Evolutionary conservation across 2,888 invertebrate species (phyloP).

Genomic region (Macrosoma leucophasiata): DNA sequence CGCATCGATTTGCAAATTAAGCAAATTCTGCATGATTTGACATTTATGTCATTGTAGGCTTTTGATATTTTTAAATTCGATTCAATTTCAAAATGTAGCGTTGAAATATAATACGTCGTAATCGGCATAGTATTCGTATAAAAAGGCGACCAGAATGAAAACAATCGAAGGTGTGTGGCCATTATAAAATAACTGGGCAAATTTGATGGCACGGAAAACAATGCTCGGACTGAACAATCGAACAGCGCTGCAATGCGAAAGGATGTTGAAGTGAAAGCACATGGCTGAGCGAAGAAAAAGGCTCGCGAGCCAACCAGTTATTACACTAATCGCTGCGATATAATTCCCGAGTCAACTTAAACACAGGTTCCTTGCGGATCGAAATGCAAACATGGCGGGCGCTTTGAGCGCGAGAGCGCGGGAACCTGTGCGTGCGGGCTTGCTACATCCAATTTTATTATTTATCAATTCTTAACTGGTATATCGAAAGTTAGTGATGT

Average conservation of each 20-base stretch:
- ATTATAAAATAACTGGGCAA: constrained; percentile 51
- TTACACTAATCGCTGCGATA: constrained; percentile 76
- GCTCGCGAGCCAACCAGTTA: constrained; percentile 68
- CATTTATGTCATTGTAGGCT: too few species aligned
- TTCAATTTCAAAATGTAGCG: too few species aligned
- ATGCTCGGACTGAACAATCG: constrained; percentile 62
- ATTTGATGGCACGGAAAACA: constrained; percentile 62
- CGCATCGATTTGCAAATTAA: too few species aligned
- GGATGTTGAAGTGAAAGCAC: constrained; percentile 58
- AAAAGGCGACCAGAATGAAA: neutral
- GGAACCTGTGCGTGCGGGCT: constrained; percentile 44
- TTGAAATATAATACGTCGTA: too few species aligned
- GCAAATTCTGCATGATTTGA: too few species aligned
- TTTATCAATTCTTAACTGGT: constrained; percentile 2
- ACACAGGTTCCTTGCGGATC: constrained; percentile 74
- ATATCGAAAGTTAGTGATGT: neutral
- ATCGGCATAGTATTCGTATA: too few species aligned
- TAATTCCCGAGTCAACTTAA: constrained; percentile 75
- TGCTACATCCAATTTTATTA: constrained; percentile 26
- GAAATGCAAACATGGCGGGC: constrained; percentile 76
- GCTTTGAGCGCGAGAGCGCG: constrained; percentile 64
- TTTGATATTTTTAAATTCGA: too few species aligned
- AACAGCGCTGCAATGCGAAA: constrained; percentile 47
- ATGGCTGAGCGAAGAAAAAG: constrained; percentile 66
- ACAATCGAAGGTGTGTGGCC: constrained; percentile 4